These are phyloP conservation scores for Channa argus DNA, from an alignment of 2,113 vertebrate genomes.

Conservation along the genomic window DNA sequence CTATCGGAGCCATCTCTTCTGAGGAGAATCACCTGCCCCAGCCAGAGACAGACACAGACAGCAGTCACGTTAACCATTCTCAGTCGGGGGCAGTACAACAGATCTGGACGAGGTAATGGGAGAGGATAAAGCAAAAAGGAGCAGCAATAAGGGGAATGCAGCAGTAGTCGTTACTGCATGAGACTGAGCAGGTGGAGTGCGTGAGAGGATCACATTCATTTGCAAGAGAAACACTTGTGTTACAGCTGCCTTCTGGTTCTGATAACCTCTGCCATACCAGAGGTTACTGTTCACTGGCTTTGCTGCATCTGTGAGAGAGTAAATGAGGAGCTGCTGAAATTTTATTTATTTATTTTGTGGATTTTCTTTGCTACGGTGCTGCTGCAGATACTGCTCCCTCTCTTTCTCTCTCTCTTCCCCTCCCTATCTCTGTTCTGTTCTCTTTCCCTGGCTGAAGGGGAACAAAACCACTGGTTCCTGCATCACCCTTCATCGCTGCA, in stretches of 20 bases:
- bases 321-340: conserved; percentile 69
- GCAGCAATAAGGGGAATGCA: conserved; percentile 71
- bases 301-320: conserved; percentile 60
- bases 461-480: conserved; percentile 73
- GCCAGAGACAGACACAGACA: conserved; percentile 42
- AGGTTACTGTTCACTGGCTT: conserved; percentile 60
- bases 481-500: conserved; percentile 59
- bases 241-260: conserved; percentile 48
- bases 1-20: conserved; percentile 40
- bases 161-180: conserved; percentile 75
- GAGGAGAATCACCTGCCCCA: conserved; percentile 63
- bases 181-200: conserved; percentile 71
- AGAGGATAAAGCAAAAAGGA: conserved; percentile 57
- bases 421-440: conserved; percentile 45
- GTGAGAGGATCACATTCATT: conserved; percentile 46
- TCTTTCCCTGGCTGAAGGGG: conserved; percentile 62
- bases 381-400: conserved; percentile 80
- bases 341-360: conserved; percentile 82
- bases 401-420: conserved; percentile 33
- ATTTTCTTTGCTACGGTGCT: conserved; percentile 79
- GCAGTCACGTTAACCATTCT: conserved; percentile 53
- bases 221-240: conserved; percentile 57
- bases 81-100: conserved; percentile 48
- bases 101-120: conserved; percentile 57
- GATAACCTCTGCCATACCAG: conserved; percentile 53